A percentile compares a stretch with the other conserved stretches of the same genome.
Conservation (phyloP, 2,888 invertebrate species). For the Vesta saturnalis region DNA sequence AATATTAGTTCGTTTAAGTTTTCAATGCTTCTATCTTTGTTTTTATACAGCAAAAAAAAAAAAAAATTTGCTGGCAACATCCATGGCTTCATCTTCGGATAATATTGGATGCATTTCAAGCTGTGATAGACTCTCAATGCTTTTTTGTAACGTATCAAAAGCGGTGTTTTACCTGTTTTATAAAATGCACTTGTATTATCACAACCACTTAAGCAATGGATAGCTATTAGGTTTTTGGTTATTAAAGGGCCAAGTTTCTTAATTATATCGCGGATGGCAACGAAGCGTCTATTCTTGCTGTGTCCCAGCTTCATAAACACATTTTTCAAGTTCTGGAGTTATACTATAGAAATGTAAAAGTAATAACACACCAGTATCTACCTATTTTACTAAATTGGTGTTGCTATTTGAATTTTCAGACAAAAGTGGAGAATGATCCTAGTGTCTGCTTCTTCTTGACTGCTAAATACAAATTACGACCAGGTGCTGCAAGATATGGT, state of each 20-base stretch:
- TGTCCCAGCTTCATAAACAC: background rate
- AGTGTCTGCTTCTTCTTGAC: background rate
- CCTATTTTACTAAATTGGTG: background rate
- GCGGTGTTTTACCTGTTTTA: background rate
- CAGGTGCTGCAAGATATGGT: background rate
- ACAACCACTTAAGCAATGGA: background rate
- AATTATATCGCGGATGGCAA: background rate
- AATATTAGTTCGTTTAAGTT: background rate
- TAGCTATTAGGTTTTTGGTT: background rate
- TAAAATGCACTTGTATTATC: background rate
- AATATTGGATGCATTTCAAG: too few relatives aligned
- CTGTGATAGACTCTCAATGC: background rate
- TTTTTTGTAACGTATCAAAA: background rate
- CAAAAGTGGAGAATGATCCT: background rate
- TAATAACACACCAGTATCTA: background rate
- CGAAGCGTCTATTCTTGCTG: background rate
- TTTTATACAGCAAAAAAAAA: background rate
- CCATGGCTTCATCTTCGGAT: too few relatives aligned
- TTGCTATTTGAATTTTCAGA: background rate
- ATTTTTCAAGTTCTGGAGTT: background rate
- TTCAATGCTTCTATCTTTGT: background rate
- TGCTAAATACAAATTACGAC: background rate
- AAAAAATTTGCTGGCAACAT: too few relatives aligned
- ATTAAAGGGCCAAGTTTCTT: background rate
- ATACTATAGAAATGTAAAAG: background rate